These are phyloP conservation scores for Folsomia candida DNA, from an alignment of 2,888 invertebrate genomes.

Conservation along the genomic window DNA sequence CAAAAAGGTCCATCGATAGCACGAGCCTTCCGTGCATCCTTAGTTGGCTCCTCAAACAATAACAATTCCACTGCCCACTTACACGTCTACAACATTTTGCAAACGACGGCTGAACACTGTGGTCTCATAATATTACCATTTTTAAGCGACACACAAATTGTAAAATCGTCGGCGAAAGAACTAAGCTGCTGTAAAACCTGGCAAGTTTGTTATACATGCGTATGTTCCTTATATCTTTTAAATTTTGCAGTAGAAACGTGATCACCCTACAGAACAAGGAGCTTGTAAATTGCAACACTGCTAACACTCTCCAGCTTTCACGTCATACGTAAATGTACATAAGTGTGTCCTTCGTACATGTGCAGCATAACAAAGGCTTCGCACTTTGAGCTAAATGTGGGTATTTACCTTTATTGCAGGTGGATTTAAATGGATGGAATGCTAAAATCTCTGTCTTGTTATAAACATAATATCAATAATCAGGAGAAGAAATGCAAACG, in stretches of 20 bases:
- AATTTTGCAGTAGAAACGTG: background rate
- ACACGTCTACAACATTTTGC: conserved; percentile 2
- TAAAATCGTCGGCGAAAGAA: background rate
- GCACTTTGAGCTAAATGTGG: background rate
- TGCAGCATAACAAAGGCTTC: background rate
- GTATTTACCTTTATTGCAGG: background rate
- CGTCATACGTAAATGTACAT: background rate
- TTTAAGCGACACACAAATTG: background rate
- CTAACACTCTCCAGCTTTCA: background rate
- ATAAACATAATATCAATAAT: background rate
- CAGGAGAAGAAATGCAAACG: background rate
- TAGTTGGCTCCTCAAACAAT: no score
- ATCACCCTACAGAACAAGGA: background rate
- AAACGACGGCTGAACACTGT: background rate
- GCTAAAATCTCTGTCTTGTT: background rate
- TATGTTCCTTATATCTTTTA: background rate
- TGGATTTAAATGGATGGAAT: background rate
- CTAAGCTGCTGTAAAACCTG: no score
- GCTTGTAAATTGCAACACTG: background rate
- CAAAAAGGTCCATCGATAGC: no score
- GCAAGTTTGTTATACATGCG: background rate
- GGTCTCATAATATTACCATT: background rate
- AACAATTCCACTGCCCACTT: no score
- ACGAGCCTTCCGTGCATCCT: no score
- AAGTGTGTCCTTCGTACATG: background rate